A percentile compares a stretch with the other conserved stretches of the same genome.
Evolutionary conservation across 2,888 invertebrate species (phyloP).

Genomic region (Rotaria macrura): DNA sequence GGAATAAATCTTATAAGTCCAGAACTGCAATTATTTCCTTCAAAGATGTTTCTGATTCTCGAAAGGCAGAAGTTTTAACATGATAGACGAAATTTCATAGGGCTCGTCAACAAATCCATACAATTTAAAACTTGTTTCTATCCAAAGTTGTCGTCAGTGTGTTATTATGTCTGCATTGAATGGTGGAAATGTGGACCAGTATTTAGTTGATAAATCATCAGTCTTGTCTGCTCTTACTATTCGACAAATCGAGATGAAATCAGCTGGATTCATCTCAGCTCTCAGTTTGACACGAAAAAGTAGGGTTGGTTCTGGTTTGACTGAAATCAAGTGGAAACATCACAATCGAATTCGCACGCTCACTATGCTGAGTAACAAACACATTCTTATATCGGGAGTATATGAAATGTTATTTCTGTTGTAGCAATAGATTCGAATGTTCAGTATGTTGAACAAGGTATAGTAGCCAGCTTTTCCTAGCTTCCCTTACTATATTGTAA

Average conservation of each 20-base stretch:
- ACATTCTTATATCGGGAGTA: no score
- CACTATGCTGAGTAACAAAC: not conserved
- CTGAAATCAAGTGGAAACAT: not conserved
- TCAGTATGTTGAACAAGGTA: constrained; percentile 45
- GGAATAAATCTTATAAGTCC: no score
- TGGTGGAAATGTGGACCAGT: constrained; percentile 98
- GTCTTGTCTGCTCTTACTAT: constrained; percentile 98
- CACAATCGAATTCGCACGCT: not conserved
- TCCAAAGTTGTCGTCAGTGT: constrained; percentile 99
- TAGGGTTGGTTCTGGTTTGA: not conserved
- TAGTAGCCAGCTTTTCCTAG: not conserved
- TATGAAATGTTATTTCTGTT: constrained; percentile 31
- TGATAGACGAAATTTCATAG: constrained; percentile 52
- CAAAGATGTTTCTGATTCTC: no score
- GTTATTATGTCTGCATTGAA: constrained; percentile 80
- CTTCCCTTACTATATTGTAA: not conserved
- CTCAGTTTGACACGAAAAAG: not conserved
- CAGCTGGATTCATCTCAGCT: not conserved
- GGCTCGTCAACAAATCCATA: constrained; percentile 96
- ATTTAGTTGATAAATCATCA: constrained; percentile 98
- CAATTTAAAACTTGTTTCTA: constrained; percentile 95
- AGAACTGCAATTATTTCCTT: no score
- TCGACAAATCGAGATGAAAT: constrained; percentile 36
- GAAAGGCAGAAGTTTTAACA: not conserved
- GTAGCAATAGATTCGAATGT: constrained; percentile 98